Evolutionary conservation across 2,797 vertebrate genomes (phyloP), one percentile per base, ranked within the genome.

Genomic region (Rhynchonycteris naso): DNA sequence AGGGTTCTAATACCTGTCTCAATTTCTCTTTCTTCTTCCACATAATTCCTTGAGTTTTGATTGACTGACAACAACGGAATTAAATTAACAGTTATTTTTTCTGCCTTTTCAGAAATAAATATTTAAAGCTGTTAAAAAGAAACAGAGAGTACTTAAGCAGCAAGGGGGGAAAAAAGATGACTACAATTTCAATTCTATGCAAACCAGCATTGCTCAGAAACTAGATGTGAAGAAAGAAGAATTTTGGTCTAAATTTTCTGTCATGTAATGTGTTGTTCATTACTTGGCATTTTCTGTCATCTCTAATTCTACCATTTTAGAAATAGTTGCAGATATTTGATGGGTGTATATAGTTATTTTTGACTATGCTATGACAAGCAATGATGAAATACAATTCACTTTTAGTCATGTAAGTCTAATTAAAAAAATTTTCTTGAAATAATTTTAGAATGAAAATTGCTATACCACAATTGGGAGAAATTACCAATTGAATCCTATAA

Each of bases 91-190:
- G 93, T 96, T 35, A 91, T 95, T 96, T 94, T 59, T 96, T 2
- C n/a, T 82, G 75, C 56, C 85, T 95, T 97, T 97, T 94, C n/a
- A 87, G 96, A 96, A 97, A 95, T 89, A 95, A 95, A 96, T 95
- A 96, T 96, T 97, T 97, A 82, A 97, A 97, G 63, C 33, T 79
- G n/a, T 94, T 97, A 96, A 72, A 92, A 84, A 83, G 82, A 95
- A 78, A 33, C 86, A 97, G 43, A 74, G 24, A 95, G 93, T 80
- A 50, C 28, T 97, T 95, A 96, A 97, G 88, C 69, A 93, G 69
- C 54, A 94, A 94, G 61, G 50, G 28, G 18, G 71, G 4, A 66
- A 90, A 94, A 78, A 87, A 87, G 43, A 87, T 90, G 30, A 94
- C 76, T 97, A 93, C 22, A 63, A 89, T 80, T 26, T 35, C 68